Evolutionary conservation across 2,888 invertebrate species (phyloP).

Genomic region (Ariolimax columbianus): DNA sequence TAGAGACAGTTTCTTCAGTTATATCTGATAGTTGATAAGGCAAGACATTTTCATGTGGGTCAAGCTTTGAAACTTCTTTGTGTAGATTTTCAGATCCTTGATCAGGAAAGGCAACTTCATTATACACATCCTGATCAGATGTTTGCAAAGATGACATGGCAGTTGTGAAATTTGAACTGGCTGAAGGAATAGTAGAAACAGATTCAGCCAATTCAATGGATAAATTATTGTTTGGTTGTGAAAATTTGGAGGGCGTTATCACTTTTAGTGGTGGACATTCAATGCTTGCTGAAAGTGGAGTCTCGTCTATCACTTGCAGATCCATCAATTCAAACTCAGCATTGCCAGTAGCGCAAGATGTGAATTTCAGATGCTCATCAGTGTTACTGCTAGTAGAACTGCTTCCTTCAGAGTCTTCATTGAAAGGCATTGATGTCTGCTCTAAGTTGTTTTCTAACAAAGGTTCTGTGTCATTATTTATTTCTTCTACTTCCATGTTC

Average conservation of each 20-base stretch:
- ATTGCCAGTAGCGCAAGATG: background rate
- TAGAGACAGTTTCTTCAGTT: no score
- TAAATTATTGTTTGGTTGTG: background rate
- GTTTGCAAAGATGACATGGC: background rate
- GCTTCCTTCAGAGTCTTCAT: background rate
- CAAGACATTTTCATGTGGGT: no score
- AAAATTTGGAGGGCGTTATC: slow-evolving; percentile 4
- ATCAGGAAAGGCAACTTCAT: background rate
- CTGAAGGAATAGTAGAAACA: background rate
- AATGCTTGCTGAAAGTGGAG: background rate
- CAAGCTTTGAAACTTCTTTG: background rate
- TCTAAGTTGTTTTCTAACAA: background rate
- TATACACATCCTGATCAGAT: background rate
- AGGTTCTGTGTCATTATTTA: background rate
- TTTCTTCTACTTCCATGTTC: slow-evolving; percentile 9
- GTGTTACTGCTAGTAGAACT: background rate
- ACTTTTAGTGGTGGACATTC: background rate
- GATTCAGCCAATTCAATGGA: background rate
- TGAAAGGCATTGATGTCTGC: background rate
- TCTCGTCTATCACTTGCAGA: slow-evolving; percentile 1
- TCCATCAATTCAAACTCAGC: background rate
- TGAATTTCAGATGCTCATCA: background rate
- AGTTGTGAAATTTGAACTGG: background rate
- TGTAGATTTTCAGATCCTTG: background rate
- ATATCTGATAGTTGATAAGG: background rate